phyloP scores from a whole-genome alignment of 2,888 invertebrate genomes.

The Ophioninae sp. region DNA sequence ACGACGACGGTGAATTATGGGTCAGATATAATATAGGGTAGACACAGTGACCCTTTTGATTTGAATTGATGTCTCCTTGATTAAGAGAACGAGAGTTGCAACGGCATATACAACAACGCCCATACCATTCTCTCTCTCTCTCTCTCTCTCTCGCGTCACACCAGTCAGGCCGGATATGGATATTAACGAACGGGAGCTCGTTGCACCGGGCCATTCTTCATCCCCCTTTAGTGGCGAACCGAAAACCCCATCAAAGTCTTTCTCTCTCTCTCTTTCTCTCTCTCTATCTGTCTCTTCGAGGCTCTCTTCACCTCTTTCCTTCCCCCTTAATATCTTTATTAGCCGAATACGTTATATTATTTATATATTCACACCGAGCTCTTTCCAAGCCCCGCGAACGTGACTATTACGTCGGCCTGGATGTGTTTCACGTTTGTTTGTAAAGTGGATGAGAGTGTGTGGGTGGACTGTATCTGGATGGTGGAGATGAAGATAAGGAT shows the following conservation, averaged over 20 bases:
- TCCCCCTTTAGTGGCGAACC: slow-evolving; percentile 38
- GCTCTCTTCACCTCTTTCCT: background rate
- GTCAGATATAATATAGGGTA: slow-evolving; percentile 50
- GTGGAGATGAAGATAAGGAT: background rate
- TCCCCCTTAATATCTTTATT: slow-evolving; percentile 59
- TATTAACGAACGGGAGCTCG: slow-evolving; percentile 58
- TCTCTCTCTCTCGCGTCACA: slow-evolving; percentile 35
- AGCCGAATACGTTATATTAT: slow-evolving; percentile 55
- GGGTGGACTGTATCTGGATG: slow-evolving; percentile 13
- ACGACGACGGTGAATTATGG: slow-evolving; percentile 46
- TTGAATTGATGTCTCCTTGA: slow-evolving; percentile 64
- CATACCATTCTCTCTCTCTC: background rate
- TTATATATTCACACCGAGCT: slow-evolving; percentile 41
- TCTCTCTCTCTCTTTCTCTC: slow-evolving; percentile 22
- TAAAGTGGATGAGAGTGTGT: slow-evolving; percentile 26
- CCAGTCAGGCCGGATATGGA: slow-evolving; percentile 58
- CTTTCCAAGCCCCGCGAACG: slow-evolving; percentile 35
- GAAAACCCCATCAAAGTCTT: slow-evolving; percentile 40
- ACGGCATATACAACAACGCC: background rate
- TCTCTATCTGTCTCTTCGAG: background rate
- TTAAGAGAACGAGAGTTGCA: slow-evolving; percentile 59
- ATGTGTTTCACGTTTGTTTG: slow-evolving; percentile 35
- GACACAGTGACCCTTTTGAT: slow-evolving; percentile 55
- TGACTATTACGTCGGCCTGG: slow-evolving; percentile 49
- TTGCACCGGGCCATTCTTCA: slow-evolving; percentile 55